phyloP scores from a whole-genome alignment of 2,797 vertebrate genomes.

The Arrhamphus sclerolepis region DNA sequence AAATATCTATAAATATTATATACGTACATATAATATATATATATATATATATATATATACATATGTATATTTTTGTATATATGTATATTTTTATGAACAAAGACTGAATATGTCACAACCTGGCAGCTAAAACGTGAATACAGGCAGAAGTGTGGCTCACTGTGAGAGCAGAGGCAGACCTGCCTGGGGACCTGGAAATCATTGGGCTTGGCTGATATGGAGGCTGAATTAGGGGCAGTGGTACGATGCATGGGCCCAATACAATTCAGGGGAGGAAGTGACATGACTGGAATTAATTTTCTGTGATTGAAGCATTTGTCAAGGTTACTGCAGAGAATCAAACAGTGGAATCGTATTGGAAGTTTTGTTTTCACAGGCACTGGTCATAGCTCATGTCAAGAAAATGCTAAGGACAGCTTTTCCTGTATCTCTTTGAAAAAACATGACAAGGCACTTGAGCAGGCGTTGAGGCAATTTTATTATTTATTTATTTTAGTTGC shows the following conservation, averaged over 20 bases:
- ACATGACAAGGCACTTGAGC: constrained; percentile 15
- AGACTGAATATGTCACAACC: constrained; percentile 42
- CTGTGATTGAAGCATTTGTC: constrained; percentile 79
- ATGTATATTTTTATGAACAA: too few species aligned
- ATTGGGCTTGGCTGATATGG: constrained; percentile 77
- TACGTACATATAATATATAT: too few species aligned
- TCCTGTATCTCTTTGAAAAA: constrained; percentile 53
- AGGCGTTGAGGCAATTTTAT: constrained; percentile 47
- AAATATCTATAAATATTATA: too few species aligned
- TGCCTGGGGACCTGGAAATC: constrained; percentile 73
- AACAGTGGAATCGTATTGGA: constrained; percentile 78
- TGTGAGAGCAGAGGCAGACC: constrained; percentile 68
- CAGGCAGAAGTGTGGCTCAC: constrained; percentile 21
- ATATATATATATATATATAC: too few species aligned
- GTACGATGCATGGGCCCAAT: constrained; percentile 65
- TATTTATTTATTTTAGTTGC: constrained; percentile 27
- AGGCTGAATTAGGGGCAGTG: constrained; percentile 73
- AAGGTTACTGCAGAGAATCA: constrained; percentile 83
- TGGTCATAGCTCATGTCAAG: constrained; percentile 69
- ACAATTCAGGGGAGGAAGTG: constrained; percentile 60
- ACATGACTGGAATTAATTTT: constrained; percentile 84
- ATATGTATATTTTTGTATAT: too few species aligned
- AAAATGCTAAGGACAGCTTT: constrained; percentile 71
- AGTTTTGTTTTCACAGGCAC: constrained; percentile 70
- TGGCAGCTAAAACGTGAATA: constrained; percentile 11